These are phyloP conservation scores for Patella vulgata DNA, from an alignment of 1,140 invertebrate genomes.

Conservation along the genomic window DNA sequence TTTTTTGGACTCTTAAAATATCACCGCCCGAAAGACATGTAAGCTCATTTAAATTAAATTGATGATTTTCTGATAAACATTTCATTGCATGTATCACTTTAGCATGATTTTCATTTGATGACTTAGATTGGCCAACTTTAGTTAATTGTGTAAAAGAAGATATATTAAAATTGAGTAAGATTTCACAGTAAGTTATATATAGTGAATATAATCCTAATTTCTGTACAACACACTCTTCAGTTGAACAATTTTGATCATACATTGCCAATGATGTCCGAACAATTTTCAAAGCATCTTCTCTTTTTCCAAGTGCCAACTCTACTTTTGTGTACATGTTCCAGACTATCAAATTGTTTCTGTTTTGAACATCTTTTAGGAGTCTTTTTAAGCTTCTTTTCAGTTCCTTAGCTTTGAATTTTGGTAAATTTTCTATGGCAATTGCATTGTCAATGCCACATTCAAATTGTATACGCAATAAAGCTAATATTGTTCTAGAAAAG, in stretches of 20 bases:
- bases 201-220: slow-evolving; percentile 40
- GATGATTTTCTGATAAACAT: too few species aligned
- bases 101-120: too few species aligned
- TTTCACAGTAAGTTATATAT: slow-evolving; percentile 46
- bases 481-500: slow-evolving; percentile 36
- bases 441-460: slow-evolving; percentile 28
- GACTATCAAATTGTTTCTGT: slow-evolving; percentile 65
- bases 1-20: too few species aligned
- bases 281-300: slow-evolving; percentile 58
- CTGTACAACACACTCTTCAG: slow-evolving; percentile 11
- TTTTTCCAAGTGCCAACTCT: slow-evolving; percentile 54
- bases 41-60: too few species aligned
- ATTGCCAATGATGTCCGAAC: slow-evolving; percentile 60
- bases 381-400: slow-evolving; percentile 63
- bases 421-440: slow-evolving; percentile 5
- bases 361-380: slow-evolving; percentile 62
- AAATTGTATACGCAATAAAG: slow-evolving; percentile 42
- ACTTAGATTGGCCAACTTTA: too few species aligned
- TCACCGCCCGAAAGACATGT: too few species aligned
- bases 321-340: slow-evolving; percentile 65
- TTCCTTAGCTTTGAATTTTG: slow-evolving; percentile 44
- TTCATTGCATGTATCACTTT: too few species aligned
- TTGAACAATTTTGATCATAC: slow-evolving; percentile 27
- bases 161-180: slow-evolving; percentile 36
- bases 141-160: too few species aligned